Base-by-base conservation (phyloP, 2,113 vertebrate species). In the Empidonax traillii region DNA sequence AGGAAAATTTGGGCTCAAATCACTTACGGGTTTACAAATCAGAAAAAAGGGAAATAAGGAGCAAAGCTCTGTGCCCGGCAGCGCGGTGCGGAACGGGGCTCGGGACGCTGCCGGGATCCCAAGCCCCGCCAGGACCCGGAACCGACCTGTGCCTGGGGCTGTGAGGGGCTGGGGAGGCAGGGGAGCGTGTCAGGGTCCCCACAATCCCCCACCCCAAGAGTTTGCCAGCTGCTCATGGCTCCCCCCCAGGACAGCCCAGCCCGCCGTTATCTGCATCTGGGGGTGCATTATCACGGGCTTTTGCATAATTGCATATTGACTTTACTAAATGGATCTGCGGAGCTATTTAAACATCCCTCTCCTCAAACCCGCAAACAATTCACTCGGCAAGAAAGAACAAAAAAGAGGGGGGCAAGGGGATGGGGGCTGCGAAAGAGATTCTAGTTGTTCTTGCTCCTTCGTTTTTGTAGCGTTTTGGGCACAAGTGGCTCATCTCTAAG, bases 291-390 rank as follows among this genome's bases (percentile, higher is more conserved):
- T 75, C 80, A 25, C 1, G 24, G 52, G n/a, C 49, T 79, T 97
- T 58, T 87, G 95, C 91, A 87, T 87, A 93, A 94, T 74, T 91
- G 96, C 92, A 49, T 85, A 65, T 81, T 94, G 95, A 96, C 95
- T 96, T 96, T 89, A 55, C 69, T 79, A 91, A 97, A 94, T 35
- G 90, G 95, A 72, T 91, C 74, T 22, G 65, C 89, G 72, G 39
- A 96, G 69, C 88, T 94, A 16, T 89, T 87, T 72, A 89, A 92
- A 79, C 65, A 86, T 49, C 74, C 28, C 27, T n/a, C 43, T 71
- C 71, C 69, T 56, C 89, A 87, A 92, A 92, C 25, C 76, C 33
- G 28, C 81, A 85, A 96, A 90, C 68, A 76, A 77, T 56, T 89
- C 69, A 58, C 69, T 35, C 56, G 53, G 27, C 52, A 39, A 91